phyloP scores from a whole-genome alignment of 1,140 invertebrate species.

The Caenorhabditis briggsae region DNA sequence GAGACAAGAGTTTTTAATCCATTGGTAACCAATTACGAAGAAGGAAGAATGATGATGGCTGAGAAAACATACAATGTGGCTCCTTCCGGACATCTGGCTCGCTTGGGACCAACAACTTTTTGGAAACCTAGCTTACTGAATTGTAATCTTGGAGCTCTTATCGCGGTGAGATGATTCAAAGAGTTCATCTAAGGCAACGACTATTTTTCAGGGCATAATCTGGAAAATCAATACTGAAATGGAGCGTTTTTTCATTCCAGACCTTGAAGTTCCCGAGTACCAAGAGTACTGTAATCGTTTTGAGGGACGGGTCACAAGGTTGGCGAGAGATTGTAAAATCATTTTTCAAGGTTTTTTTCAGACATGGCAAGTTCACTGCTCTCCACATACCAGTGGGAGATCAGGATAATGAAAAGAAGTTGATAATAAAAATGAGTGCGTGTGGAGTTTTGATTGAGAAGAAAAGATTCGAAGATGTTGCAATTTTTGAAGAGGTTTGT shows the following conservation, averaged over 20 bases:
- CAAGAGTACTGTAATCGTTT: background rate
- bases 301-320: constrained; percentile 4
- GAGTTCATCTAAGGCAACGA: background rate
- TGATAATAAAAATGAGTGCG: too few species aligned
- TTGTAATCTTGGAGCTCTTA: constrained; percentile 25
- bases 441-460: constrained; percentile 11
- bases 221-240: constrained; percentile 24
- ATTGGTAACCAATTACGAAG: background rate
- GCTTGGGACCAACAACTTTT: background rate
- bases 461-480: background rate
- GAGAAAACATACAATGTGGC: constrained; percentile 25
- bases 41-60: constrained; percentile 30
- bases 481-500: background rate
- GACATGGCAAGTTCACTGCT: background rate
- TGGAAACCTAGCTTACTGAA: constrained; percentile 22
- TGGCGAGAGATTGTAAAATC: background rate
- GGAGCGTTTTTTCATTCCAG: constrained; percentile 10
- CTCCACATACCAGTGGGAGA: background rate
- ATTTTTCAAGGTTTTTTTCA: background rate
- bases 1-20: background rate
- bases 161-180: background rate
- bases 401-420: background rate
- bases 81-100: background rate
- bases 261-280: background rate
- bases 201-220: constrained; percentile 1